Evolutionary conservation across 2,888 invertebrate species (phyloP).

Genomic region (Minunthozetes semirufus): DNA sequence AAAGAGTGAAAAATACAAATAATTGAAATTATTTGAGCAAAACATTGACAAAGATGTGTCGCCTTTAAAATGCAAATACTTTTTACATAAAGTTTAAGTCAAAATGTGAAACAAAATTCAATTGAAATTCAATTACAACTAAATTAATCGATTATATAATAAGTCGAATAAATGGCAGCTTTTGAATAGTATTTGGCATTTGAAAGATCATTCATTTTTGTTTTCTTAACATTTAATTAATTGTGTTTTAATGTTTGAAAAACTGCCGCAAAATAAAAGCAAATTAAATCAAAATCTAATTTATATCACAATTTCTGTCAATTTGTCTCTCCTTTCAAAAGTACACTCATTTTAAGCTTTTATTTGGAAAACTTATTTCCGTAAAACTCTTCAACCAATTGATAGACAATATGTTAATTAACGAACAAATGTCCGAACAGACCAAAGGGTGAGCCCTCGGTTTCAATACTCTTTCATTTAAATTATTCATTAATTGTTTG

Average conservation of each 20-base stretch:
- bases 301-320: neutral
- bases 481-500: neutral
- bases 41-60: neutral
- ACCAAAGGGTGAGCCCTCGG: neutral
- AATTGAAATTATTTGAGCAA: slow-evolving; percentile 16
- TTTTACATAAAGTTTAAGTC: neutral
- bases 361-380: neutral
- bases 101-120: neutral
- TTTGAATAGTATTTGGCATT: slow-evolving; percentile 1
- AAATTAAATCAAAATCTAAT: neutral
- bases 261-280: neutral
- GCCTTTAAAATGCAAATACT: neutral
- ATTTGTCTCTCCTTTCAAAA: neutral
- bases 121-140: neutral
- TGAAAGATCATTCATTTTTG: neutral
- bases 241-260: neutral
- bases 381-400: neutral
- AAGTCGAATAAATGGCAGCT: slow-evolving; percentile 1
- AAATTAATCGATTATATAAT: neutral
- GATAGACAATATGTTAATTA: too few relatives aligned
- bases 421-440: neutral
- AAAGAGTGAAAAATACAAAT: slow-evolving; percentile 6
- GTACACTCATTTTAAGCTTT: slow-evolving; percentile 6
- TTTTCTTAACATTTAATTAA: neutral
- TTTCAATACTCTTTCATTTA: neutral